Conservation (phyloP, 2,888 invertebrate genomes). For the Hemaris fuciformis region DNA sequence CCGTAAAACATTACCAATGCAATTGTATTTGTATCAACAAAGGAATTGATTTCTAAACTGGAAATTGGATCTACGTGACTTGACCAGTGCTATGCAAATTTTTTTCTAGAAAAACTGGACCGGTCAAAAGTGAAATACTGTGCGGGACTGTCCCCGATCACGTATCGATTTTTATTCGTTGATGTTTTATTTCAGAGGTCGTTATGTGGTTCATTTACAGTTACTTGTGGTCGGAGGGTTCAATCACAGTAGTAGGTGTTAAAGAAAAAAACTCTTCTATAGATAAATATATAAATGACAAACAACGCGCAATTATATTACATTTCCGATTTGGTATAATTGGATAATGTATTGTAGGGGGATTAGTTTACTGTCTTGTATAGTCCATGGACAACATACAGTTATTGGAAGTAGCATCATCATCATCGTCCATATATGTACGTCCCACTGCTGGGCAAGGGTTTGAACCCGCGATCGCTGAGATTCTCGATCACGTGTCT, state of each 20-base stretch:
- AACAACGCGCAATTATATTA: no score
- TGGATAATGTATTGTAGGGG: no score
- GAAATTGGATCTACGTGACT: conserved; percentile 13
- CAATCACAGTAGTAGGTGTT: not conserved
- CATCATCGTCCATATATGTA: no score
- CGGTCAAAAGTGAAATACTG: not conserved
- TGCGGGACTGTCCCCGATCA: not conserved
- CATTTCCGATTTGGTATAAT: no score
- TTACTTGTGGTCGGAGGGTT: not conserved
- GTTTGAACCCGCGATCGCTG: no score
- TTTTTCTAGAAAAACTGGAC: conserved; percentile 5
- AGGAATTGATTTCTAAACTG: conserved; percentile 10
- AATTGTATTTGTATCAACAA: conserved; percentile 8
- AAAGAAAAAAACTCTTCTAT: no score
- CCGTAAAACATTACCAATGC: conserved; percentile 3
- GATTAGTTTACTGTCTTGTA: no score
- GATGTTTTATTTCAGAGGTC: not conserved
- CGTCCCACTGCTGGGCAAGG: no score
- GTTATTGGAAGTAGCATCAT: no score
- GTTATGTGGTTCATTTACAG: not conserved
- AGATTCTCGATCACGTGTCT: no score
- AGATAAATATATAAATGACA: no score
- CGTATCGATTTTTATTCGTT: not conserved
- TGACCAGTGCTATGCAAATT: not conserved
- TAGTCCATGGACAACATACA: no score